phyloP scores from a whole-genome alignment of 2,113 vertebrate species.

The Clarias magur region DNA sequence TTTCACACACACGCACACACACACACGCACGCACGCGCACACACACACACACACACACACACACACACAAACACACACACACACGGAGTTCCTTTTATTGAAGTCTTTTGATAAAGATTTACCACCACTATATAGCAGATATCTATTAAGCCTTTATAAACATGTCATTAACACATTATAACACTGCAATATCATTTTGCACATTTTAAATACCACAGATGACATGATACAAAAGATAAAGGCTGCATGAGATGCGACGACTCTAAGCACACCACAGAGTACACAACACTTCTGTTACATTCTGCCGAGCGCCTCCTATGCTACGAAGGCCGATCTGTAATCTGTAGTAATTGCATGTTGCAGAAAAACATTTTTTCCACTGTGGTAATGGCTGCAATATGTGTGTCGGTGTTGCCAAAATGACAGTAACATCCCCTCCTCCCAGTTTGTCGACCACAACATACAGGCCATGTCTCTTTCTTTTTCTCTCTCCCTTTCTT shows the following conservation, averaged over 20 bases:
- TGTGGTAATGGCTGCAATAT: conserved; percentile 82
- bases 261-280: not conserved
- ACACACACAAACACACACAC: not conserved
- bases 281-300: conserved; percentile 63
- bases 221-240: not conserved
- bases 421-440: conserved; percentile 68
- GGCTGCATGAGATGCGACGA: conserved; percentile 30
- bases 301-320: conserved; percentile 73
- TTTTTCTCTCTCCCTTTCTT: not conserved
- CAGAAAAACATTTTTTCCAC: conserved; percentile 81
- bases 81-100: not conserved
- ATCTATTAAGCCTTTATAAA: conserved; percentile 2
- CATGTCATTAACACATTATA: conserved; percentile 24
- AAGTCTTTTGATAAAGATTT: not conserved
- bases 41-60: not conserved
- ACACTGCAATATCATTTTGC: not conserved
- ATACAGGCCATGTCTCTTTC: conserved; percentile 42
- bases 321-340: conserved; percentile 78
- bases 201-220: not conserved
- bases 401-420: conserved; percentile 76
- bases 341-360: conserved; percentile 83
- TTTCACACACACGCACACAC: conserved; percentile 30
- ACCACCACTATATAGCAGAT: not conserved
- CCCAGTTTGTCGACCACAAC: conserved; percentile 58
- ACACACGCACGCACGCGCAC: conserved; percentile 31